phyloP scores from a whole-genome alignment of 1,140 invertebrate species.

The Drosophila paulistorum region DNA sequence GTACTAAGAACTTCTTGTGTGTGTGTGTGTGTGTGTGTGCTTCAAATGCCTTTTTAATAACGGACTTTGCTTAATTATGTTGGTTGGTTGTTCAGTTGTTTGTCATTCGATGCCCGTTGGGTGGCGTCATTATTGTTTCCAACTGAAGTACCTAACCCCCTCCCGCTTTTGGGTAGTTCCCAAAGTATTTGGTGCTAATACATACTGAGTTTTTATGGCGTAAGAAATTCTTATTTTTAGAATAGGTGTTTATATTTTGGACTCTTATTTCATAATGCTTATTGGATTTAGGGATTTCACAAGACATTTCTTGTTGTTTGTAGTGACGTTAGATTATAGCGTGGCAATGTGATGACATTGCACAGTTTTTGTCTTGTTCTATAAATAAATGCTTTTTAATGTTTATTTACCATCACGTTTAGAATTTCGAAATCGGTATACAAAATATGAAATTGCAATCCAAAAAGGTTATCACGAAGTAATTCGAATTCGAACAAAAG shows the following conservation, averaged over 20 bases:
- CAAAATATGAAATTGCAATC: not conserved
- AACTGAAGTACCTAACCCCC: not conserved
- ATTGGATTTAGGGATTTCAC: not conserved
- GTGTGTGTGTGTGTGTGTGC: slow-evolving; percentile 6
- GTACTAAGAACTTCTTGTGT: not conserved
- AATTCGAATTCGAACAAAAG: too few relatives aligned
- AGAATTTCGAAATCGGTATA: too few relatives aligned
- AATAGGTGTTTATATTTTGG: not conserved
- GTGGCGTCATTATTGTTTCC: not conserved
- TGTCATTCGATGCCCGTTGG: not conserved
- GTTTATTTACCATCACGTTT: too few relatives aligned
- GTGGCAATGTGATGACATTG: not conserved
- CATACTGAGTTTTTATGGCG: not conserved
- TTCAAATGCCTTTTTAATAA: slow-evolving; percentile 39
- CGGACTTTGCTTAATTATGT: slow-evolving; percentile 12
- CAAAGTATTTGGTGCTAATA: not conserved
- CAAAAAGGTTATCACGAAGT: too few relatives aligned
- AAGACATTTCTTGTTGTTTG: not conserved
- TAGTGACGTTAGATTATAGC: not conserved
- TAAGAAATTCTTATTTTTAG: not conserved
- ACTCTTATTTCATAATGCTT: not conserved
- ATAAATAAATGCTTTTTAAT: too few relatives aligned
- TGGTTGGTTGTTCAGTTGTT: not conserved
- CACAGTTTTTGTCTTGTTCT: not conserved
- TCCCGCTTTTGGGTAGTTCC: not conserved